Evolutionary conservation across 2,797 vertebrate genomes (phyloP), one percentile per base, ranked within the genome.

Genomic region (Enteromius treurensis): DNA sequence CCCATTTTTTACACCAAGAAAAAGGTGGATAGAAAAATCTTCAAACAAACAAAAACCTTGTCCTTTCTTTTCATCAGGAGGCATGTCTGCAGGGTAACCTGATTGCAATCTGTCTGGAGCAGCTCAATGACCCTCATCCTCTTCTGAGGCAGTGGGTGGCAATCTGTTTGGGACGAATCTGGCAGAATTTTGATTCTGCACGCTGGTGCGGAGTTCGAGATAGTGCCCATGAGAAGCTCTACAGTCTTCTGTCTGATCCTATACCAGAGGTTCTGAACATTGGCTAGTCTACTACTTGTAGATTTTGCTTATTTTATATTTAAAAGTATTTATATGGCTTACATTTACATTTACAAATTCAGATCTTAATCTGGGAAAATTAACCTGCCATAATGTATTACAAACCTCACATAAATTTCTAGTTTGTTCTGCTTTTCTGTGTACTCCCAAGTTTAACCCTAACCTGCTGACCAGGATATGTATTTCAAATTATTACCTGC

Each of bases 151-250:
- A 99, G 91, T 99, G 98, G 98, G 97, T 99, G 88, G 98, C 98
- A 89, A 99, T 99, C 90, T 99, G 98, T 89, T 91, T 99, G 26
- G 98, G 98, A 0, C 94, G 98, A 5, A 97, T 99, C 91, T 99
- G 98, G 98, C 98, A 99, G 94, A 99, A 99, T 93, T 99, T 98
- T 3, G 98, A 99, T 92, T 96, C 98, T 0, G 98, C 98, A 0
- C 90, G 98, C 68, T 99, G 98, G 98, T 99, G 98, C 0, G 98
- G 98, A 0, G 98, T 99, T 62, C 93, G 98, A 58, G 98, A 99
- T 94, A 99, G 97, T 0, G 98, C 98, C 21, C 98, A 99, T 0
- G 98, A 99, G 87, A 99, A 99, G 89, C 97, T 99, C 87, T 99
- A 97, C 95, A 98, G 95, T 19, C 96, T 99, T 81, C 95, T 99